Percentiles rank a stretch among this genome's conserved stretches.
phyloP scores from a whole-genome alignment of 2,888 invertebrate species.

The Taenaris catops region DNA sequence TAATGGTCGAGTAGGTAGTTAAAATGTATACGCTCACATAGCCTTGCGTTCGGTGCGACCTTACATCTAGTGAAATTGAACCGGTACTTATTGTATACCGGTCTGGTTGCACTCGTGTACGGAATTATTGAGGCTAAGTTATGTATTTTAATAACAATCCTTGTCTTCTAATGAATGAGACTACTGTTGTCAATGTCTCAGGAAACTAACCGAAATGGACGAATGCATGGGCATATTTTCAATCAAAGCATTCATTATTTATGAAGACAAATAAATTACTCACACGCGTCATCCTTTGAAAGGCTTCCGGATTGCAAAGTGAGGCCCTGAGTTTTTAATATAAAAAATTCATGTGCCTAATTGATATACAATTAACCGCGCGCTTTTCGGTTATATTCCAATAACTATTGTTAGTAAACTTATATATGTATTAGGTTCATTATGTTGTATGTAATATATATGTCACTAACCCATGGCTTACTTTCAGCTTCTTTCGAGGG shows the following conservation, averaged over 20 bases:
- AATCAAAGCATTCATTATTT: constrained; percentile 3
- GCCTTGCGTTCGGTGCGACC: constrained; percentile 65
- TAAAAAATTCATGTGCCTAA: too few relatives aligned
- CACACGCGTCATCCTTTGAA: constrained; percentile 31
- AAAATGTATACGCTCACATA: constrained; percentile 49
- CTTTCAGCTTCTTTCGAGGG: too few relatives aligned
- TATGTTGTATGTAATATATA: too few relatives aligned
- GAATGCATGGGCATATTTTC: too few relatives aligned
- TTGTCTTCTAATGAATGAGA: constrained; percentile 1
- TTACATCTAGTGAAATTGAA: constrained; percentile 73
- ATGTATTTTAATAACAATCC: constrained; percentile 31
- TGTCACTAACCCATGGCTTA: too few relatives aligned
- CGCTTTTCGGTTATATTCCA: too few relatives aligned
- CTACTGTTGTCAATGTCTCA: too few relatives aligned
- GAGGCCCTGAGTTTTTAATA: too few relatives aligned
- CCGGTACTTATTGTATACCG: constrained; percentile 45
- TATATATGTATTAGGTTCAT: too few relatives aligned
- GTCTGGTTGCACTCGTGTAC: constrained; percentile 36
- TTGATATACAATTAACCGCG: too few relatives aligned
- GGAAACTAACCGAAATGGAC: too few relatives aligned
- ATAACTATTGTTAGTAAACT: too few relatives aligned
- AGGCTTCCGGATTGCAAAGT: constrained; percentile 39
- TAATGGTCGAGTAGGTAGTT: constrained; percentile 18
- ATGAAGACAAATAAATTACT: constrained; percentile 2
- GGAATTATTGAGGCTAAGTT: constrained; percentile 38